A percentile compares a stretch with the other conserved stretches of the same genome.
phyloP scores from a whole-genome alignment of 2,797 vertebrate species.

The Nyctibius grandis region DNA sequence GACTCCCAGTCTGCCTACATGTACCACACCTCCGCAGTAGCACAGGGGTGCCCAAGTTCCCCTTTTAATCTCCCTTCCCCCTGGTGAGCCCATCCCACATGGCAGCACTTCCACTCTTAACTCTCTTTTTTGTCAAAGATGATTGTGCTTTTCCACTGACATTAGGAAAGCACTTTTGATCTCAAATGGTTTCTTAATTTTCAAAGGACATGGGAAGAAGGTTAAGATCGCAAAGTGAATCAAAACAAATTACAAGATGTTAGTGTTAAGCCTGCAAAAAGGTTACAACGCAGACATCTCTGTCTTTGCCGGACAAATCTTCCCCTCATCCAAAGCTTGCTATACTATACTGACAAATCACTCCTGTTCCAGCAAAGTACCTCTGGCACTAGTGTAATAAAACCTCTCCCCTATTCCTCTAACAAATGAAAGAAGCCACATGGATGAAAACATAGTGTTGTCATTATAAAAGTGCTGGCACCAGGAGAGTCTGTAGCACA shows the following conservation, averaged over 20 bases:
- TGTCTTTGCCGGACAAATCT: not conserved
- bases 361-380: not conserved
- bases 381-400: not conserved
- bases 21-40: fast-evolving
- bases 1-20: not conserved
- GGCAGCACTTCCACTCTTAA: not conserved
- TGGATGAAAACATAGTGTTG: not conserved
- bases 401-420: not conserved
- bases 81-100: not conserved
- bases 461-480: not conserved
- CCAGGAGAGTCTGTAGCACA: not conserved
- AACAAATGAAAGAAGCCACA: not conserved
- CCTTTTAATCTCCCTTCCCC: not conserved
- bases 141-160: not conserved
- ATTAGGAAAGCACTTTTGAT: not conserved
- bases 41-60: not conserved
- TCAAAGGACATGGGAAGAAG: not conserved
- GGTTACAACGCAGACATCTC: not conserved
- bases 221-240: not conserved
- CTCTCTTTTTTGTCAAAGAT: not conserved
- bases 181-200: not conserved
- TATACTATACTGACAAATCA: not conserved
- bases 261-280: not conserved
- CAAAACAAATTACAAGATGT: not conserved
- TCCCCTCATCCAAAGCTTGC: not conserved